Conservation (phyloP, 2,113 vertebrate species). For the Brachyhypopomus gauderio region DNA sequence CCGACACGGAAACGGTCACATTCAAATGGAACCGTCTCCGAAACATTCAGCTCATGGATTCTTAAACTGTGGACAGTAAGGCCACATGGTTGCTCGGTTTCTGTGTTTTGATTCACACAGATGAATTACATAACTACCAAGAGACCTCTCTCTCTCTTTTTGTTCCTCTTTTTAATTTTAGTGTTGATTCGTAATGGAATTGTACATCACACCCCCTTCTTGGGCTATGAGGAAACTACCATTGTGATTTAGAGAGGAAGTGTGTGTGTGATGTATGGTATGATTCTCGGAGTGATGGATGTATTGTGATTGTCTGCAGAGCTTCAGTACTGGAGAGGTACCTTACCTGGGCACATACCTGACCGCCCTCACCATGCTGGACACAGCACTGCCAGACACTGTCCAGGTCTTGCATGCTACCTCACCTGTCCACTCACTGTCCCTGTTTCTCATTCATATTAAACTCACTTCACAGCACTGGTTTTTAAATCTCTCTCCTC, state of each 20-base stretch:
- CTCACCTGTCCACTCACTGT: background rate
- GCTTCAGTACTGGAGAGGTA: slow-evolving; percentile 69
- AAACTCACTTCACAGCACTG: too few species aligned
- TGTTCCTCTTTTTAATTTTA: slow-evolving; percentile 17
- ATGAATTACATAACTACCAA: background rate
- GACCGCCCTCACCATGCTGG: slow-evolving; percentile 87
- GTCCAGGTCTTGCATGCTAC: slow-evolving; percentile 73
- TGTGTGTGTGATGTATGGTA: background rate
- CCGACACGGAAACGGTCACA: too few species aligned
- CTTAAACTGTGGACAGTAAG: background rate
- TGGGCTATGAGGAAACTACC: slow-evolving; percentile 10
- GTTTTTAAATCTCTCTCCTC: background rate
- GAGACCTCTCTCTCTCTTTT: too few species aligned
- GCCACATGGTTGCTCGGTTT: background rate
- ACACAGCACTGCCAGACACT: slow-evolving; percentile 82
- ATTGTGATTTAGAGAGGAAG: background rate
- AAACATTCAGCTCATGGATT: too few species aligned
- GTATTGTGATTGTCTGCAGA: slow-evolving; percentile 57
- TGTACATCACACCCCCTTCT: background rate
- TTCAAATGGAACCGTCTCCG: too few species aligned
- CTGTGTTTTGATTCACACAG: background rate
- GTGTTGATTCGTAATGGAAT: background rate
- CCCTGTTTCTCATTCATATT: background rate
- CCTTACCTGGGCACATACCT: slow-evolving; percentile 90
- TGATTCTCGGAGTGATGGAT: background rate